Evolutionary conservation across 2,113 vertebrate species (phyloP).

Genomic region (Hippocampus guttulatus): DNA sequence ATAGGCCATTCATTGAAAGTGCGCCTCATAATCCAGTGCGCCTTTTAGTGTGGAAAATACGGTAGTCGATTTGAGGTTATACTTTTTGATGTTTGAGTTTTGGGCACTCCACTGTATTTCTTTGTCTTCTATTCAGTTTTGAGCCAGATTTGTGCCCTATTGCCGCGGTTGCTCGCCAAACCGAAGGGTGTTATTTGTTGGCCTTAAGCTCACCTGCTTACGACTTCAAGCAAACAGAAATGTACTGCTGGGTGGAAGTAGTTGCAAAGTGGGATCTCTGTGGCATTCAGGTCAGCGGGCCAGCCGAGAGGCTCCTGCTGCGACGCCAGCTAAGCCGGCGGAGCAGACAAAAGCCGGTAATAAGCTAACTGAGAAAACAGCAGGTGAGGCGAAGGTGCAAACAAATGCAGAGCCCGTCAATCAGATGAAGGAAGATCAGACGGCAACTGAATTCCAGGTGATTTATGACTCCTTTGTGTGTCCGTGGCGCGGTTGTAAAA

Average conservation of each 20-base stretch:
- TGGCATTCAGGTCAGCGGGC: conserved; percentile 38
- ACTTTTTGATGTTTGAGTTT: too few species aligned
- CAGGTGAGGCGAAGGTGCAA: background rate
- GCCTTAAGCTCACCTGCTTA: background rate
- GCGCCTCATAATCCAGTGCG: too few species aligned
- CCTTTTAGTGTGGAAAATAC: too few species aligned
- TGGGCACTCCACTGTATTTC: too few species aligned
- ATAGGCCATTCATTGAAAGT: too few species aligned
- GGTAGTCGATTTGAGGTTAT: too few species aligned
- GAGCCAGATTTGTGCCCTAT: too few species aligned
- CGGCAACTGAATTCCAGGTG: conserved; percentile 19
- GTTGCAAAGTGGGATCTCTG: background rate
- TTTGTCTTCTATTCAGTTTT: too few species aligned
- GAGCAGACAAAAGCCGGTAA: accelerated
- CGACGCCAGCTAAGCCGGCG: background rate
- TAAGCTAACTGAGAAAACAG: background rate
- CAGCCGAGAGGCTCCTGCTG: background rate
- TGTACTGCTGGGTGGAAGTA: background rate
- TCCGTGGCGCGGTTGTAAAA: background rate
- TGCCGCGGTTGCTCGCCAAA: too few species aligned
- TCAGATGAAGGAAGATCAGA: background rate
- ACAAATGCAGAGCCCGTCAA: accelerated
- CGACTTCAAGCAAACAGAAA: background rate
- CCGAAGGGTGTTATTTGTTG: too few species aligned
- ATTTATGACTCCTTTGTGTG: background rate